Percentiles rank a stretch among this genome's conserved stretches.
Evolutionary conservation across 2,113 vertebrate genomes (phyloP).

Genomic region (Melanerpes formicivorus): DNA sequence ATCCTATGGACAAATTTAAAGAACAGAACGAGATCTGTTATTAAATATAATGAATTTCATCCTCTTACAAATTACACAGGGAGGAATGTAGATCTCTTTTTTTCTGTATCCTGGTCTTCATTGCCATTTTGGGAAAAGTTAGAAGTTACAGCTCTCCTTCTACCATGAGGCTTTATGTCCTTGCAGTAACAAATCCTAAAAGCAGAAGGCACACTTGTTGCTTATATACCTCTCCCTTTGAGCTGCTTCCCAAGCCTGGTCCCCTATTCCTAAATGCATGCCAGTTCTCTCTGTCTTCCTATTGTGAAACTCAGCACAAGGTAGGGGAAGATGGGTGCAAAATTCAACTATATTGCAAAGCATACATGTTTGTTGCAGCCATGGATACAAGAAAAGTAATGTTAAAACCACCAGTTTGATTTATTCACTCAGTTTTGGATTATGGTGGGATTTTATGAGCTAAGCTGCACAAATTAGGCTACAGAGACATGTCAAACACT

Average conservation of each 20-base stretch:
- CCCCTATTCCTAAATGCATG: neutral
- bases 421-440: neutral
- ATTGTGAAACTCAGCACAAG: neutral
- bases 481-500: neutral
- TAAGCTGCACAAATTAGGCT: neutral
- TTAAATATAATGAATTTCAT: conserved; percentile 15
- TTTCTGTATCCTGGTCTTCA: conserved; percentile 20
- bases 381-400: neutral
- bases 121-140: conserved; percentile 30
- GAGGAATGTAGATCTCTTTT: conserved; percentile 14
- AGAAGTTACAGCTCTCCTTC: neutral
- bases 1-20: neutral
- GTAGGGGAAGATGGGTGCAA: neutral
- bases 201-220: conserved; percentile 27
- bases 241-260: neutral
- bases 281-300: neutral
- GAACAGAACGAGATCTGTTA: neutral
- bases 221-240: neutral
- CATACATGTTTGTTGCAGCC: neutral
- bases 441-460: neutral
- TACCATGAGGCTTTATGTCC: conserved; percentile 2
- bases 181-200: conserved; percentile 8
- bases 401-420: neutral
- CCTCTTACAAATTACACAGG: neutral
- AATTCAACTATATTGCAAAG: neutral